Percentiles rank a stretch among this genome's conserved stretches.
phyloP scores from a whole-genome alignment of 2,113 vertebrate species.

The Drymodes brunneopygia region DNA sequence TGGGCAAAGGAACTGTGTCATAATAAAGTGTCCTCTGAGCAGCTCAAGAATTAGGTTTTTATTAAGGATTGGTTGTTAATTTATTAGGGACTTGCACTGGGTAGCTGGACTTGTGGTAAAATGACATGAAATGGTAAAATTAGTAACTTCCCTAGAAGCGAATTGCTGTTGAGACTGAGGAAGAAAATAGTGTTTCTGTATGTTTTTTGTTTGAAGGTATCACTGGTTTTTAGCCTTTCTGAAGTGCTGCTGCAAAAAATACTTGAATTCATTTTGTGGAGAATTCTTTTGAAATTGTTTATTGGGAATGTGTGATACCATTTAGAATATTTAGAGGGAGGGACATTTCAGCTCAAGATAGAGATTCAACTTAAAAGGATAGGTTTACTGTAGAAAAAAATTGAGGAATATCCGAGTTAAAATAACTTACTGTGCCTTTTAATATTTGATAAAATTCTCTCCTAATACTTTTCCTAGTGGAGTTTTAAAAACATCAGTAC shows the following conservation, averaged over 20 bases:
- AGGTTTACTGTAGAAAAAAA: neutral
- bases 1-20: accelerated
- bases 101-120: neutral
- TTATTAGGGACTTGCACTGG: neutral
- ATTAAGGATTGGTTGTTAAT: neutral
- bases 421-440: neutral
- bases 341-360: neutral
- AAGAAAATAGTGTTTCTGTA: neutral
- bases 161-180: neutral
- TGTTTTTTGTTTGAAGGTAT: neutral
- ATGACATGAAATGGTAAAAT: neutral
- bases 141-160: neutral
- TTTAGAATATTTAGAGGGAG: neutral
- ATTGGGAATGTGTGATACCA: neutral
- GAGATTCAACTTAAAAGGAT: neutral
- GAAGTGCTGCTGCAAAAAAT: neutral
- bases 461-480: neutral
- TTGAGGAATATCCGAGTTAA: neutral
- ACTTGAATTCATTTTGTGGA: neutral
- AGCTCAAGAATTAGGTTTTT: neutral
- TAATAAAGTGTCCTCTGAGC: neutral
- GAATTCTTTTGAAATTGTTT: neutral
- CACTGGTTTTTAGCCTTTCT: neutral
- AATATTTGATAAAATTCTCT: neutral
- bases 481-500: neutral